Evolutionary conservation across 2,797 vertebrate genomes (phyloP), one percentile per base, ranked within the genome.

Genomic region (Gymnoscopelus braueri): DNA sequence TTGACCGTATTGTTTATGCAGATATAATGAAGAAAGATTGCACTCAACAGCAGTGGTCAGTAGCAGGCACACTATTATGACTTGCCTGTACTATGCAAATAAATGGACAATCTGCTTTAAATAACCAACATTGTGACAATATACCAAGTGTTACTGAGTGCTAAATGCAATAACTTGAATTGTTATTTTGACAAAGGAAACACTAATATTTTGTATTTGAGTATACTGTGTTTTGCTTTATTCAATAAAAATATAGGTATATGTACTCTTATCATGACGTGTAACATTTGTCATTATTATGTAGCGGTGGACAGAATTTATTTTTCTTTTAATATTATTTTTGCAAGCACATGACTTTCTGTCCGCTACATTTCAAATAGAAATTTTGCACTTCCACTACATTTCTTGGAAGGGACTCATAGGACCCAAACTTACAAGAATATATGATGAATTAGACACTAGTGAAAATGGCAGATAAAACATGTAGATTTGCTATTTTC

Each of bases 11-110:
- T 83, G 66, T 74, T 59, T 65, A n/a, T 24, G 13, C 54, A 53
- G 11, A 66, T 71, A 26, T 82, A 70, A n/a, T n/a, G 9, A 60
- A 76, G 67, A 67, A 67, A 62, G 69, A 76, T 84, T 87, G 82
- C 84, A 89, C 84, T 87, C 69, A 57, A 69, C 82, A 88, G 79
- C 82, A 78, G 77, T 80, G 81, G 84, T 85, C 80, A 80, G 88
- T 85, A 91, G 87, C 84, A 82, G 71, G 84, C 86, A 87, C 85
- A 86, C 80, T 75, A 29, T 29, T 29, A 29, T 29, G 2, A 29
- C 26, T 29, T 29, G 26, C 87, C 77, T 93, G 87, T 89, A 86
- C 93, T 94, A 94, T 94, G 93, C 93, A 94, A 94, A 84, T 82
- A 72, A 84, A 68, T 69, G 86, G 92, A 93, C 92, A 92, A 92